phyloP scores from a whole-genome alignment of 2,797 vertebrate species.

The Tokudaia muenninki region DNA sequence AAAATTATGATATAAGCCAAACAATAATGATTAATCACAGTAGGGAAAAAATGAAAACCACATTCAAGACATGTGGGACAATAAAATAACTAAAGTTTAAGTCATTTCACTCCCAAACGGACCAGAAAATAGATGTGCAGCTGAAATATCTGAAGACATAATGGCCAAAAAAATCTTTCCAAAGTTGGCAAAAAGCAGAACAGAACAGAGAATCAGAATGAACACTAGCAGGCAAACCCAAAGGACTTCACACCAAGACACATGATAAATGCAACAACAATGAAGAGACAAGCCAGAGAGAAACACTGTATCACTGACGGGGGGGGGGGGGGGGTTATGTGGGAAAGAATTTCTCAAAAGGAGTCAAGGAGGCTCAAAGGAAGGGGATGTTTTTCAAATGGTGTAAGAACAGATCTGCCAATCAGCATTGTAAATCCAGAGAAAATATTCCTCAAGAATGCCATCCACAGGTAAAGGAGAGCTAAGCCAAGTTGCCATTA shows the following conservation, averaged over 20 bases:
- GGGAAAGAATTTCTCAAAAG: conserved; percentile 51
- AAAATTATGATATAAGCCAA: conserved; percentile 9
- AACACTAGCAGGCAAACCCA: conserved; percentile 41
- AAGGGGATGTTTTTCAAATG: conserved; percentile 43
- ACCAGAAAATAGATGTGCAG: background rate
- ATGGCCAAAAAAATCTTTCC: conserved; percentile 55
- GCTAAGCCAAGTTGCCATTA: background rate
- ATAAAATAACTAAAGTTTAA: conserved; percentile 19
- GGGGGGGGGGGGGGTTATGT: background rate
- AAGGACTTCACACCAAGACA: background rate
- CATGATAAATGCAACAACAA: background rate
- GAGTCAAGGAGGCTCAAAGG: conserved; percentile 43
- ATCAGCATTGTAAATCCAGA: conserved; percentile 33
- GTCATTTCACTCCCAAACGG: background rate
- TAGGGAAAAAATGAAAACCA: background rate
- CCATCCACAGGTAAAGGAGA: background rate
- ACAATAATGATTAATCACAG: conserved; percentile 16
- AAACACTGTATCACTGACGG: background rate
- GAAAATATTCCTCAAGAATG: conserved; percentile 31
- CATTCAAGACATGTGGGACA: background rate
- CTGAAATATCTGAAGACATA: background rate
- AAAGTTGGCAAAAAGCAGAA: conserved; percentile 23
- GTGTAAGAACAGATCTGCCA: conserved; percentile 46
- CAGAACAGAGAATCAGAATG: background rate
- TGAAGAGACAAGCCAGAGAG: conserved; percentile 32